Conservation (phyloP, 2,113 vertebrate species). For the Sander vitreus region DNA sequence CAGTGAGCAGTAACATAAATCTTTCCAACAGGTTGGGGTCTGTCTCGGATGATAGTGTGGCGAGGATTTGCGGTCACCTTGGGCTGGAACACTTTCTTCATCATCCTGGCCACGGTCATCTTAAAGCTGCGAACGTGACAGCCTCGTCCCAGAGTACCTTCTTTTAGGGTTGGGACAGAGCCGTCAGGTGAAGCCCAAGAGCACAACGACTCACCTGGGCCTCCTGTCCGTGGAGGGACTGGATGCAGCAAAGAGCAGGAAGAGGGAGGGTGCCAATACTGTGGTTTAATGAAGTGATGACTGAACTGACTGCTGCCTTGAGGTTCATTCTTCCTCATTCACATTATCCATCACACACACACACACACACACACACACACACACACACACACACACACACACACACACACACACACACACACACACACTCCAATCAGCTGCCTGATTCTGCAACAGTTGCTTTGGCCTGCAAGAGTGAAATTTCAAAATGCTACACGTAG, state of each 20-base stretch:
- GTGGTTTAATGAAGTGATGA: constrained; percentile 9
- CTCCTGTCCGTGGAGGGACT: constrained; percentile 21
- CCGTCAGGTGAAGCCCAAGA: constrained; percentile 10
- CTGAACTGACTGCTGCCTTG: no score
- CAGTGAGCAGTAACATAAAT: not conserved
- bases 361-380: constrained; percentile 13
- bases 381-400: constrained; percentile 6
- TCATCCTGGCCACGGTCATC: constrained; percentile 85
- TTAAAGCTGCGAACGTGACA: constrained; percentile 83
- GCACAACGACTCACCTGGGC: constrained; percentile 22
- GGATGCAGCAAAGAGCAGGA: not conserved
- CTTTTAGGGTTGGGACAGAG: not conserved
- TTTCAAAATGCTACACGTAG: constrained; percentile 43
- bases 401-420: not conserved
- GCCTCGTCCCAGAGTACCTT: not conserved
- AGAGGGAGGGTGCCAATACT: not conserved
- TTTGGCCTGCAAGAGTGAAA: constrained; percentile 12
- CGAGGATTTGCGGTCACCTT: constrained; percentile 84
- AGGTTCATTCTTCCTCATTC: constrained; percentile 20
- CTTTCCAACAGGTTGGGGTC: constrained; percentile 81
- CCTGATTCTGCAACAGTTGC: constrained; percentile 44
- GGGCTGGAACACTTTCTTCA: constrained; percentile 87
- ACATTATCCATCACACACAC: constrained; percentile 1
- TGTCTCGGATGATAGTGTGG: constrained; percentile 86
- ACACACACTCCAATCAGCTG: not conserved